phyloP scores from a whole-genome alignment of 2,797 vertebrate species.

The Coranthus polyacanthus region DNA sequence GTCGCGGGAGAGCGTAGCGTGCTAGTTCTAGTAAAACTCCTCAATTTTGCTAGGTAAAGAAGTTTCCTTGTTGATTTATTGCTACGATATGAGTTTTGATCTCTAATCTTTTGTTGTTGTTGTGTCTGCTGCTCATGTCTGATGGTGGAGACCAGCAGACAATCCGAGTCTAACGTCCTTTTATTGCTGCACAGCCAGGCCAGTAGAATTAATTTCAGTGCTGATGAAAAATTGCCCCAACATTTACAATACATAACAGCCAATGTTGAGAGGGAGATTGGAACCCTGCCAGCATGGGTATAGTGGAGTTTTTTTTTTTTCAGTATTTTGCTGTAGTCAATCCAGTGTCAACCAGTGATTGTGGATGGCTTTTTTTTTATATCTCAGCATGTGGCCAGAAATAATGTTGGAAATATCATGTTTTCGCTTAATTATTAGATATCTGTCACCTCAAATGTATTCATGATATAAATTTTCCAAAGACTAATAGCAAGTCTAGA shows the following conservation, averaged over 20 bases:
- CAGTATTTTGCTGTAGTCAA: not conserved
- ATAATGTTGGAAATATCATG: not conserved
- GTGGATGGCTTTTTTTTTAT: not conserved
- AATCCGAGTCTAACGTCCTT: slow-evolving; percentile 51
- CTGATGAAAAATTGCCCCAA: slow-evolving; percentile 51
- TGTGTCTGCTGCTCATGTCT: slow-evolving; percentile 32
- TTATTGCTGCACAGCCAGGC: slow-evolving; percentile 34
- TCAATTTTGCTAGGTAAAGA: slow-evolving; percentile 14
- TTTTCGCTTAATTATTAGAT: not conserved
- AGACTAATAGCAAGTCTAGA: not conserved
- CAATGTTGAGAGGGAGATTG: slow-evolving; percentile 20
- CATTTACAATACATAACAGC: slow-evolving; percentile 35
- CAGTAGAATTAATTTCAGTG: slow-evolving; percentile 31
- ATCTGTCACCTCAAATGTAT: not conserved
- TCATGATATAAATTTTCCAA: not conserved
- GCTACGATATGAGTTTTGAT: slow-evolving; percentile 32
- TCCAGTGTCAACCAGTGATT: not conserved
- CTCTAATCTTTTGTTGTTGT: slow-evolving; percentile 50
- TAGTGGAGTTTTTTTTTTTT: not conserved
- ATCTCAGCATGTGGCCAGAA: not conserved
- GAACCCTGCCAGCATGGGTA: slow-evolving; percentile 19
- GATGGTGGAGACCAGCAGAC: slow-evolving; percentile 26
- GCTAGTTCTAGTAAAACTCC: slow-evolving; percentile 29
- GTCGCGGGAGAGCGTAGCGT: not conserved
- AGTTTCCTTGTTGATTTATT: slow-evolving; percentile 46